Evolutionary conservation across 2,113 vertebrate species (phyloP), one percentile per base, ranked within the genome.

Genomic region (Sinocyclocheilus anshuiensis): DNA sequence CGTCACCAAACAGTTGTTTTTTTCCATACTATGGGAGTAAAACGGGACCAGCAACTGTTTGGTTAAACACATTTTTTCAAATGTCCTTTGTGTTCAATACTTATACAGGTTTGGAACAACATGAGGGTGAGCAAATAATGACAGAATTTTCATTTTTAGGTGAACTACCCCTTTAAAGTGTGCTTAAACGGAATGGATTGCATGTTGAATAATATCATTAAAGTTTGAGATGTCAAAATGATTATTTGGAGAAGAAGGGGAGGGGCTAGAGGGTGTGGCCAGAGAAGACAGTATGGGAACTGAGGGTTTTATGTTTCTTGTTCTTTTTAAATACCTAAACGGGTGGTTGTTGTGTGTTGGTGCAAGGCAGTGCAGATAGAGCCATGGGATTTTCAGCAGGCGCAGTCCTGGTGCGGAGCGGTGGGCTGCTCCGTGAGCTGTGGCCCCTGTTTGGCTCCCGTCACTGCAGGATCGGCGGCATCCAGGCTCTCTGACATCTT

Each of bases 401-500:
- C 97, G 93, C 98, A 99, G 94, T 96, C 97, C 93, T 97, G 97
- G 89, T 97, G 96, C 50, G 95, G 94, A 53, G 97, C 94, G 0
- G 97, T 93, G 0, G 96, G 94, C 91, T 95, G 96, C 91, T 99
- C 97, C 11, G 96, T 97, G 90, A 99, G 96, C 82, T 95, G 93
- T 36, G 97, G 95, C 87, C 95, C 96, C 93, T 94, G 95, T 85
- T 97, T 98, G 86, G 95, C 96, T 77, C 96, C 93, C 0, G 94
- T 94, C 88, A 97, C 94, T 57, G 96, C 91, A 0, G 96, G 96
- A 78, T 94, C 95, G 33, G 96, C 97, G 0, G 95, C 95, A 7
- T 98, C 97, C 92, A 97, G 93, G 20, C 96, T 97, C 93, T 99
- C 97, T 0, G 97, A 98, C 97, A 99, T 99, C 94, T 99, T 99